Conservation (phyloP, 2,797 vertebrate genomes). For the Schizopygopsis malacanthus region DNA sequence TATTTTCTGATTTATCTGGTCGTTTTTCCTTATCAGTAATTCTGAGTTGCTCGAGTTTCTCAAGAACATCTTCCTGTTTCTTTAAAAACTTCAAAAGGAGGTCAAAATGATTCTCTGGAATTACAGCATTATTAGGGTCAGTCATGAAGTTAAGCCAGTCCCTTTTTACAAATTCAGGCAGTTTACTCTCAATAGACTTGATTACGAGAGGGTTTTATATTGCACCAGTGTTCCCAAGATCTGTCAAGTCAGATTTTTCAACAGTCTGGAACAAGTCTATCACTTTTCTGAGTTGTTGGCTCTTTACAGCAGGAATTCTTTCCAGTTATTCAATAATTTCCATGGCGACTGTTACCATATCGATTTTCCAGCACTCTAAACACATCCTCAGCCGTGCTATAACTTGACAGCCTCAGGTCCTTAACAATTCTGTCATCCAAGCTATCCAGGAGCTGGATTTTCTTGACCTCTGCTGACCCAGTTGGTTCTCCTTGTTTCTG, state of each 20-base stretch:
- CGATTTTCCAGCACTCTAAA: conserved; percentile 12
- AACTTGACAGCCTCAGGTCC: neutral
- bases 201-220: conserved; percentile 24
- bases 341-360: conserved; percentile 22
- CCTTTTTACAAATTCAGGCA: conserved; percentile 2
- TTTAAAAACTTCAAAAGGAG: too few species aligned
- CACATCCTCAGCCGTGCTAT: conserved; percentile 16
- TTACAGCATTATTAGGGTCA: too few species aligned
- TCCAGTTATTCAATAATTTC: conserved; percentile 16
- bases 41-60: too few species aligned
- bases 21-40: too few species aligned
- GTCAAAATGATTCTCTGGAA: too few species aligned
- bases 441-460: conserved; percentile 25
- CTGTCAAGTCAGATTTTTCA: conserved; percentile 27
- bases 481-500: conserved; percentile 34
- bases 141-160: too few species aligned
- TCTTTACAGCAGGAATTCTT: conserved; percentile 23
- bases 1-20: too few species aligned
- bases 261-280: neutral
- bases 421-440: conserved; percentile 15
- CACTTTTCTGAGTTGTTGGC: conserved; percentile 27
- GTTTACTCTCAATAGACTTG: conserved; percentile 40
- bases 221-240: conserved; percentile 29
- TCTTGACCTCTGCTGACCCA: conserved; percentile 25
- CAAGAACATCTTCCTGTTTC: too few species aligned